Evolutionary conservation across 2,797 vertebrate species (phyloP).

Genomic region (Paratrypauchen microcephalus): DNA sequence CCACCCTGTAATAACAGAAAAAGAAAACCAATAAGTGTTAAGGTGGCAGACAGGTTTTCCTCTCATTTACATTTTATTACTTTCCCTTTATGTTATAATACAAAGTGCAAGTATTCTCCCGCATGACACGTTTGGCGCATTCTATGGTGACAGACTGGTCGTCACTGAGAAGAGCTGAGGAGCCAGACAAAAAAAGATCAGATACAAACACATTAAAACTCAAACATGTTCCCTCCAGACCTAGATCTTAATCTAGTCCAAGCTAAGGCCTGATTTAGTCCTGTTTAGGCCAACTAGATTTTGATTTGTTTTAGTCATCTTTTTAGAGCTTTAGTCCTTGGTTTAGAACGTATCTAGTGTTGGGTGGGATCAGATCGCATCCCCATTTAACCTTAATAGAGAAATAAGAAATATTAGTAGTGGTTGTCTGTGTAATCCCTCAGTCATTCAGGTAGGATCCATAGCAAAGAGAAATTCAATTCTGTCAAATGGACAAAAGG

Average conservation of each 20-base stretch:
- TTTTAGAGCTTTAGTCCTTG: no score
- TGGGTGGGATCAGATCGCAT: no score
- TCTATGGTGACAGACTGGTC: not conserved
- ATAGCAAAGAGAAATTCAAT: no score
- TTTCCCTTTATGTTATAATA: no score
- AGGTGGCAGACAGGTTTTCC: not conserved
- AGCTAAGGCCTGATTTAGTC: not conserved
- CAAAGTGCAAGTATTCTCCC: not conserved
- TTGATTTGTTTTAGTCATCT: no score
- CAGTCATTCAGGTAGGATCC: no score
- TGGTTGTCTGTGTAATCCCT: not conserved
- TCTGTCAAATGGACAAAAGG: no score
- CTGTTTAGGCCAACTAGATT: not conserved
- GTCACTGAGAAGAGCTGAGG: not conserved
- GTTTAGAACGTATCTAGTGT: no score
- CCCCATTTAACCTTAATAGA: no score
- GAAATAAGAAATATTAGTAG: not conserved
- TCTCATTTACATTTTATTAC: no score
- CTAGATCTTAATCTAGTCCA: not conserved
- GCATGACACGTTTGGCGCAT: not conserved
- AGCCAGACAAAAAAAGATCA: not conserved
- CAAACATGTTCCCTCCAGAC: no score
- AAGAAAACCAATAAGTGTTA: not conserved
- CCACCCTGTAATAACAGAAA: slow-evolving; percentile 57
- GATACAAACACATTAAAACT: not conserved